Conservation (phyloP, 2,113 vertebrate species). For the Argyrosomus japonicus region DNA sequence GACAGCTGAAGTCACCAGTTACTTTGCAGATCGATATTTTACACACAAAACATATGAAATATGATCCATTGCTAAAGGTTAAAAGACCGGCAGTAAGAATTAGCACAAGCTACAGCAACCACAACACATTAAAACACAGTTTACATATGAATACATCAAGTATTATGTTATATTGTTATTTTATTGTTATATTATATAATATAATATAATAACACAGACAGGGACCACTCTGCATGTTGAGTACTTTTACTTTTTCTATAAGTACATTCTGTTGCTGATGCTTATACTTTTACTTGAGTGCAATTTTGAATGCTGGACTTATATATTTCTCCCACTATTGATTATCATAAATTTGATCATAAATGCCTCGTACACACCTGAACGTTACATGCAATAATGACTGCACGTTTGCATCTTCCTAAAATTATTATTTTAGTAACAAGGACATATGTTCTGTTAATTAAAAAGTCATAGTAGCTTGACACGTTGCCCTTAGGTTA, state of each 20-base stretch:
- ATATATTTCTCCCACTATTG: not conserved
- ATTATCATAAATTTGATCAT: not conserved
- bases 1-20: not conserved
- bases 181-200: no score
- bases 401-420: not conserved
- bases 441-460: conserved; percentile 18
- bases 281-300: not conserved
- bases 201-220: not conserved
- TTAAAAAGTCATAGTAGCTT: conserved; percentile 42
- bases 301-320: not conserved
- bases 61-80: not conserved
- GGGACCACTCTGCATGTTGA: not conserved
- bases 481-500: conserved; percentile 37
- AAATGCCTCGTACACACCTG: not conserved
- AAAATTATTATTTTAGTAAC: conserved; percentile 17
- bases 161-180: no score
- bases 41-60: not conserved
- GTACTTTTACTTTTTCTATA: not conserved
- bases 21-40: not conserved
- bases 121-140: not conserved
- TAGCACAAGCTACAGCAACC: not conserved
- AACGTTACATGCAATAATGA: not conserved
- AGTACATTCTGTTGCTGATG: not conserved
- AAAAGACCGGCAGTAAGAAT: not conserved
- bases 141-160: not conserved